phyloP scores from a whole-genome alignment of 2,797 vertebrate species.

The Galago senegalensis region DNA sequence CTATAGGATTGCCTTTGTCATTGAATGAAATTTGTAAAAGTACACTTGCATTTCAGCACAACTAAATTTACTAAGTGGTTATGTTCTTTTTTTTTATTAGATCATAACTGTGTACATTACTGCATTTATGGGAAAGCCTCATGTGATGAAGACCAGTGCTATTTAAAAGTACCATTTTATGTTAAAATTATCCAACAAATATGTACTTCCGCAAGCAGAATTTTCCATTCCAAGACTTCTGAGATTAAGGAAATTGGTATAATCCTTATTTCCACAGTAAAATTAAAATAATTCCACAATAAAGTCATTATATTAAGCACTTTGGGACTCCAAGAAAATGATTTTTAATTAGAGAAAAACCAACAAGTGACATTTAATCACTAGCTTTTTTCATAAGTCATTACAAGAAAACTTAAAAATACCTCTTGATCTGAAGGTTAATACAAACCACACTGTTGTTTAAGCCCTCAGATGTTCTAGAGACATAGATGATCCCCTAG shows the following conservation, averaged over 20 bases:
- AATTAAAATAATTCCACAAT: constrained; percentile 65
- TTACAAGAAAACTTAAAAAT: constrained; percentile 59
- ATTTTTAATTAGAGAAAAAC: constrained; percentile 62
- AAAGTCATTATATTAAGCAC: constrained; percentile 44
- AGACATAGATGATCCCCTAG: neutral
- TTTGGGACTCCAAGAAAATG: constrained; percentile 59
- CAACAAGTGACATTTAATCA: constrained; percentile 52
- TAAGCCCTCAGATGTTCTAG: neutral
- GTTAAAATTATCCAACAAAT: constrained; percentile 61
- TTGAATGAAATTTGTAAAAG: constrained; percentile 36
- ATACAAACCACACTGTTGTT: neutral
- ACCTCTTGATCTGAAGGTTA: neutral
- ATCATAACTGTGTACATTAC: no score
- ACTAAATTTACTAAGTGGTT: constrained; percentile 30
- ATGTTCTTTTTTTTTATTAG: neutral
- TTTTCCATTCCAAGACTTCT: constrained; percentile 67
- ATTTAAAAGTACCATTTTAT: constrained; percentile 69
- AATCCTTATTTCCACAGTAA: constrained; percentile 73
- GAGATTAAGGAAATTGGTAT: constrained; percentile 73
- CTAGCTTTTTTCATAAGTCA: constrained; percentile 46
- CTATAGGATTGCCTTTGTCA: constrained; percentile 27
- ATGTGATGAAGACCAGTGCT: neutral
- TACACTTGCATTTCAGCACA: constrained; percentile 38
- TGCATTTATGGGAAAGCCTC: neutral
- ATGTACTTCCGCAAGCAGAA: constrained; percentile 41